Evolutionary conservation across 2,797 vertebrate genomes (phyloP).

Genomic region (Enteromius anoplus): DNA sequence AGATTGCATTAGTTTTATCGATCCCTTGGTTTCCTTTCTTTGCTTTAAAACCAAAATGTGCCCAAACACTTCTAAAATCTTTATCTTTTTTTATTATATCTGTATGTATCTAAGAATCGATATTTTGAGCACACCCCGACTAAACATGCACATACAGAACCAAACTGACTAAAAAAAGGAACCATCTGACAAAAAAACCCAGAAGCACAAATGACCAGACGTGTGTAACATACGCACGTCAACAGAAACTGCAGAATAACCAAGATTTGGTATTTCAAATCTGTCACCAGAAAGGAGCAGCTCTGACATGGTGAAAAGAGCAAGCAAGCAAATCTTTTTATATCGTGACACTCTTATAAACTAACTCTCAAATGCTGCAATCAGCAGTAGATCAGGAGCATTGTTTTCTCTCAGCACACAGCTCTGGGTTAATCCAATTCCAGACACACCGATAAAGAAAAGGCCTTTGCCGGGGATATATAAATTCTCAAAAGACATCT

Average conservation of each 20-base stretch:
- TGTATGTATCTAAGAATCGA: too few species aligned
- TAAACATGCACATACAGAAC: neutral
- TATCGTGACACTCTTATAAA: constrained; percentile 11
- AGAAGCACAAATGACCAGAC: constrained; percentile 44
- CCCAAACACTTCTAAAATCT: too few species aligned
- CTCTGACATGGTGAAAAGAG: constrained; percentile 36
- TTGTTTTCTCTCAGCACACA: constrained; percentile 33
- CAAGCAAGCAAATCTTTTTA: constrained; percentile 33
- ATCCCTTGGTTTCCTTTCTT: too few species aligned
- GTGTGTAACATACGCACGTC: neutral
- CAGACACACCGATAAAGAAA: constrained; percentile 17
- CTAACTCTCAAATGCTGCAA: constrained; percentile 29
- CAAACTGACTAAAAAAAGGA: constrained; percentile 15
- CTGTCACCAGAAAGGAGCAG: constrained; percentile 39
- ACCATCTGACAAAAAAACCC: constrained; percentile 48
- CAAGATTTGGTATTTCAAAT: constrained; percentile 52
- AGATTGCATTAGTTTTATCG: too few species aligned
- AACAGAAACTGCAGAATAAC: constrained; percentile 66
- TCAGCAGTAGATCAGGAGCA: constrained; percentile 35
- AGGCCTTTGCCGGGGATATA: neutral
- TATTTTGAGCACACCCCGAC: neutral
- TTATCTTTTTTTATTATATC: too few species aligned
- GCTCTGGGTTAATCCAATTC: constrained; percentile 27
- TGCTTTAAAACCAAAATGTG: too few species aligned
- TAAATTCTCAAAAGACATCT: constrained; percentile 14